Evolutionary conservation across 1,140 invertebrate genomes (phyloP).

Genomic region (Magallana ariakensis): DNA sequence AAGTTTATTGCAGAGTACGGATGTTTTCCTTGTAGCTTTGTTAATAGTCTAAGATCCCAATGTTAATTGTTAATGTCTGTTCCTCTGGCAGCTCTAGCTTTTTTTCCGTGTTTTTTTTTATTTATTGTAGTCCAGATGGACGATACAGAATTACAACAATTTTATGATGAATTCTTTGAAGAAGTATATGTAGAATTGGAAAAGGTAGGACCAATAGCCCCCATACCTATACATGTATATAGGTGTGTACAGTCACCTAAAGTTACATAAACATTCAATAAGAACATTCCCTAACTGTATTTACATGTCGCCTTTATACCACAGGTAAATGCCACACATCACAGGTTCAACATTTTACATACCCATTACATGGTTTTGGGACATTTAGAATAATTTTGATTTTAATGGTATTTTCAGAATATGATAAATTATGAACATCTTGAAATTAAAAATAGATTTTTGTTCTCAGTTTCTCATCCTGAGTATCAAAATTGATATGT

Average conservation of each 20-base stretch:
- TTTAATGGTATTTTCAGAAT: too few species aligned
- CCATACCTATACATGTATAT: background rate
- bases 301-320: background rate
- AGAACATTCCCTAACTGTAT: background rate
- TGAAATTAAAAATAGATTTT: too few species aligned
- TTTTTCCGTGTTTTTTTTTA: constrained; percentile 51
- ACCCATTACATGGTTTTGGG: too few species aligned
- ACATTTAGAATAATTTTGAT: too few species aligned
- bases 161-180: constrained; percentile 99
- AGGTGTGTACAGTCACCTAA: too few species aligned
- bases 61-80: background rate
- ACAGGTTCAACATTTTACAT: too few species aligned
- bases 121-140: constrained; percentile 75
- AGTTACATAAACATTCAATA: too few species aligned
- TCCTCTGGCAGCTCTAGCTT: constrained; percentile 31
- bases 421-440: too few species aligned
- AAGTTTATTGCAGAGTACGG: constrained; percentile 2
- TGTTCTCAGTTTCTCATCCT: too few species aligned
- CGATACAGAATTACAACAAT: constrained; percentile 92
- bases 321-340: background rate
- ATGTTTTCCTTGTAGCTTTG: constrained; percentile 16
- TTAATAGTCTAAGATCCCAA: too few species aligned
- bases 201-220: constrained; percentile 79
- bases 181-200: constrained; percentile 99
- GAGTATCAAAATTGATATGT: too few species aligned